These are phyloP conservation scores for Sarcophilus harrisii DNA, from an alignment of 2,797 vertebrate species.

Conservation along the genomic window DNA sequence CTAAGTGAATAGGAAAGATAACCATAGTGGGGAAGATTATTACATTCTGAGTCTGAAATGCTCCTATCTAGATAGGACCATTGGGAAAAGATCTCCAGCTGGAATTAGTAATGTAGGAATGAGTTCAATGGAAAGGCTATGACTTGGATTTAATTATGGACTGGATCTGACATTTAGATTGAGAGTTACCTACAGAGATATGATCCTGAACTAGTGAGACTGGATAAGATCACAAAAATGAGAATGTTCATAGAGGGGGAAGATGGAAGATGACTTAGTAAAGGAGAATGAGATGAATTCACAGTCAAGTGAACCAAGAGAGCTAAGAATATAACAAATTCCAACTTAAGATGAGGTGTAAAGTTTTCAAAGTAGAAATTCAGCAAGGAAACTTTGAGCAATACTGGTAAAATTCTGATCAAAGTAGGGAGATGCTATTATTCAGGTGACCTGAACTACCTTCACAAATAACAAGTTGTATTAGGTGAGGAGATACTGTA, in stretches of 20 bases:
- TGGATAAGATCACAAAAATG: neutral
- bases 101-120: neutral
- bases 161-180: neutral
- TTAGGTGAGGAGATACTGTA: constrained; percentile 21
- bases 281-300: neutral
- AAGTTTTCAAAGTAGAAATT: neutral
- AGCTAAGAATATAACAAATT: neutral
- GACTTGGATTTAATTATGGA: neutral
- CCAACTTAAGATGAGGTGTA: neutral
- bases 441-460: constrained; percentile 48
- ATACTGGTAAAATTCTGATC: fast-evolving
- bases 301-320: neutral
- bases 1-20: neutral
- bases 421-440: neutral
- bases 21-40: neutral
- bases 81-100: neutral
- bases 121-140: neutral
- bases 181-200: neutral
- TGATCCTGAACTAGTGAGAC: neutral
- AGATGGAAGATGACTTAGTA: neutral
- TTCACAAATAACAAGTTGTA: constrained; percentile 22
- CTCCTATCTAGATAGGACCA: neutral
- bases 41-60: neutral
- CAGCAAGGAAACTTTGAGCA: neutral
- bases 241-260: neutral